Conservation (phyloP, 2,888 invertebrate species). For the Pherbina coryleti region DNA sequence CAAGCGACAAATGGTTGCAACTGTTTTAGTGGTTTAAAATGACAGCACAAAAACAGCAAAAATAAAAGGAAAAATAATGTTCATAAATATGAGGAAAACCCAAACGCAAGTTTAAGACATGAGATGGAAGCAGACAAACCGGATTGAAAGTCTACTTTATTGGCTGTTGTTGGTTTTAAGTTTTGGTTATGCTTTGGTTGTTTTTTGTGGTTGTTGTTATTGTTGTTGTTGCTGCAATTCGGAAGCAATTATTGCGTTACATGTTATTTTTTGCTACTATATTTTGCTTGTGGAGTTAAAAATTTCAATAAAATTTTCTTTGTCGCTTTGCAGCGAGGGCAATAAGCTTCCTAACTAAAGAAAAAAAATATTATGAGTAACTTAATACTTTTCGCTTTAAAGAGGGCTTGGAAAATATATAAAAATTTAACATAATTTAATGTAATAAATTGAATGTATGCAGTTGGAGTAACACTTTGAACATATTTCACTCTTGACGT, state of each 20-base stretch:
- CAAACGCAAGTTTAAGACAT: neutral
- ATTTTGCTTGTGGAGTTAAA: neutral
- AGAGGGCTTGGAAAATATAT: too few species aligned
- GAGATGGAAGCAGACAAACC: neutral
- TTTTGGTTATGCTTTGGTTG: conserved; percentile 10
- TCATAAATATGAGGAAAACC: conserved; percentile 10
- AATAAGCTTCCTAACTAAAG: neutral
- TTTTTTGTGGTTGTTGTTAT: neutral
- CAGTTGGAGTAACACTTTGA: too few species aligned
- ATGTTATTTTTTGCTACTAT: neutral
- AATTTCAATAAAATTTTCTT: neutral
- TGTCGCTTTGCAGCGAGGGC: neutral
- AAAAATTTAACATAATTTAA: too few species aligned
- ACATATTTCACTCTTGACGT: too few species aligned
- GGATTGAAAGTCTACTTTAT: neutral
- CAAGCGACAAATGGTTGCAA: neutral
- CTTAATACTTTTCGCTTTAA: too few species aligned
- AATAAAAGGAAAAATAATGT: neutral
- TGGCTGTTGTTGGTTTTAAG: neutral
- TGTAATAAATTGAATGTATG: too few species aligned
- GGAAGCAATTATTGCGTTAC: conserved; percentile 28
- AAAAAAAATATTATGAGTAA: neutral
- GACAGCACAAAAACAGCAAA: neutral
- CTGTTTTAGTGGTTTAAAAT: neutral
- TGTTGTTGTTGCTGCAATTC: conserved; percentile 15